phyloP scores from a whole-genome alignment of 2,113 vertebrate genomes.

The Capreolus pygargus region DNA sequence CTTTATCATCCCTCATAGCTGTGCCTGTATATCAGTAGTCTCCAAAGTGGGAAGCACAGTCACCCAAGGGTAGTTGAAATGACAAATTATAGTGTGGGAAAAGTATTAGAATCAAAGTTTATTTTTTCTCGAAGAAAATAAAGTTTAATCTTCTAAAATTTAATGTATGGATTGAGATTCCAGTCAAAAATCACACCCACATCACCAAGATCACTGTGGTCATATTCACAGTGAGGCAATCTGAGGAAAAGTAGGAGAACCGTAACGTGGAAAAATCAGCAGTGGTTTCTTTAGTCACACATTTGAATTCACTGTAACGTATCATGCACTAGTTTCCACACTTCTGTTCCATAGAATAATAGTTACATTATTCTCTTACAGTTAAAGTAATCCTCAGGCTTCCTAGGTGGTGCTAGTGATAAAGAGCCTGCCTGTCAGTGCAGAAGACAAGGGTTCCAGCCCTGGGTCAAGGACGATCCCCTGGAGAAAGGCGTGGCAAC shows the following conservation, averaged over 20 bases:
- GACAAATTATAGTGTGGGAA: neutral
- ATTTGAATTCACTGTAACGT: neutral
- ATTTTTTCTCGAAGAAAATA: neutral
- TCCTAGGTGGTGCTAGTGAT: neutral
- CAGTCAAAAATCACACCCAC: neutral
- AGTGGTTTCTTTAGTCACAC: neutral
- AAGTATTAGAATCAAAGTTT: neutral
- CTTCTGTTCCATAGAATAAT: neutral
- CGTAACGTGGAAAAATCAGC: fast-evolving
- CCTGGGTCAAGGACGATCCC: neutral
- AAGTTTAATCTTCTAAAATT: neutral
- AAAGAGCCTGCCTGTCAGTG: neutral
- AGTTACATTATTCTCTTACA: neutral
- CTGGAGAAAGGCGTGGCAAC: neutral
- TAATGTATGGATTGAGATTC: neutral
- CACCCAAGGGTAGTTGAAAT: neutral
- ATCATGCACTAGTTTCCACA: neutral
- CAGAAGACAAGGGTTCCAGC: neutral
- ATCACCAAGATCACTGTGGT: neutral
- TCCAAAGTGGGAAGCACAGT: neutral
- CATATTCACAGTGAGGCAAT: neutral
- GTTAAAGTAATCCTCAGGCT: neutral
- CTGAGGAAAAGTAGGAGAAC: neutral
- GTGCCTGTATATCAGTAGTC: neutral
- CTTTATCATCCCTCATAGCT: neutral